Percentiles rank a stretch among this genome's conserved stretches.
Evolutionary conservation across 2,797 vertebrate genomes (phyloP).

Genomic region (Galagoides demidoff): DNA sequence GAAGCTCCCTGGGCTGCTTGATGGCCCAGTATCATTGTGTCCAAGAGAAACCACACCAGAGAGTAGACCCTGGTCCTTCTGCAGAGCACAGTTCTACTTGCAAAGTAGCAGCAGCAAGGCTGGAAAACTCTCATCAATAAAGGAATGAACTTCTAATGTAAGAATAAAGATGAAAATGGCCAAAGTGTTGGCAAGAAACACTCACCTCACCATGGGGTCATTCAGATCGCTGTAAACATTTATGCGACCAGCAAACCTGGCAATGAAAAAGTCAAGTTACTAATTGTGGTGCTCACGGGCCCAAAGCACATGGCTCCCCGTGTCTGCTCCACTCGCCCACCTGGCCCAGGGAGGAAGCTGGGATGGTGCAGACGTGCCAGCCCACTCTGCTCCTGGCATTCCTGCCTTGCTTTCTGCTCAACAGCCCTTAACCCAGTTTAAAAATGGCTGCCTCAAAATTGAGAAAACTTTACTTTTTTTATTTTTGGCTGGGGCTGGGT

Average conservation of each 20-base stretch:
- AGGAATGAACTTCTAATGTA: fast-evolving
- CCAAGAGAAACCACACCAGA: not conserved
- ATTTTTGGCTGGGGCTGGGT: not conserved
- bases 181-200: not conserved
- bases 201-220: slow-evolving; percentile 95
- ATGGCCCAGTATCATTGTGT: no score
- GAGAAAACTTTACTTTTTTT: not conserved
- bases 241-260: slow-evolving; percentile 97
- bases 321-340: fast-evolving
- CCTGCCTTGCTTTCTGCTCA: not conserved
- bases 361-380: not conserved
- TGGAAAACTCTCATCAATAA: fast-evolving
- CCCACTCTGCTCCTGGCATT: not conserved
- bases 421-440: not conserved
- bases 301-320: fast-evolving
- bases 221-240: slow-evolving; percentile 95
- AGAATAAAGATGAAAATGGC: not conserved
- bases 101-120: fast-evolving
- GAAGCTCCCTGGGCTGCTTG: no score
- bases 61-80: fast-evolving
- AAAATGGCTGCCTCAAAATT: not conserved
- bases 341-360: not conserved
- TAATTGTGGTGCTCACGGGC: fast-evolving
- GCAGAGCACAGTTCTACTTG: not conserved
- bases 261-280: slow-evolving; percentile 38